Evolutionary conservation across 2,113 vertebrate genomes (phyloP), one percentile per base, ranked within the genome.

Genomic region (Argyrosomus japonicus): DNA sequence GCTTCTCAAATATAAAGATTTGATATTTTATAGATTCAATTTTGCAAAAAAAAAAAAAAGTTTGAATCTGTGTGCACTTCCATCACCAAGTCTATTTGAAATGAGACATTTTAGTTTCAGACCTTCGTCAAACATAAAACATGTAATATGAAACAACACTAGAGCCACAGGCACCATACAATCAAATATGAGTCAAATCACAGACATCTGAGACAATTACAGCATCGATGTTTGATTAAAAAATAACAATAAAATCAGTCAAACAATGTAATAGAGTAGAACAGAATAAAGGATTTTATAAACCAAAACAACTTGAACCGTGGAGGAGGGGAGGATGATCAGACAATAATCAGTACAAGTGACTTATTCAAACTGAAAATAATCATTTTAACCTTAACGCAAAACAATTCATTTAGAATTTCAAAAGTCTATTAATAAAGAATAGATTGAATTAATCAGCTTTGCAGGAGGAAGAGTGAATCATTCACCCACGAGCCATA

Each of bases 311-410:
- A 54, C 48, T 63, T 45, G 36, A 67, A 13, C 36, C 13, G 13
- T 6, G 29, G 23, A 25, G 25, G 23, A n/a, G 6, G 36, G 36
- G 8, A 21, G 10, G n/a, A 56, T 18, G 1, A 83, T 56, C 18
- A 50, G 29, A 57, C 15, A 48, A 64, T 7, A 47, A 36, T 14
- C 27, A 23, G 29, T 8, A 13, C 18, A 70, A 23, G 27, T 56
- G 13, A 57, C 18, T 50, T 50, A 69, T 40, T 51, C 32, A 82
- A 62, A 62, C 6, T 32, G 15, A 3, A 63, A 71, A 75, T 56
- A 54, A 76, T 23, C 17, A 19, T 77, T 9, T 57, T 17, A 19
- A 36, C 6, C 4, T 25, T 53, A 32, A 83, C 40, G 12, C 63
- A 43, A 61, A 19, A 18, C 17, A 62, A 51, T 53, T 64, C 6